Evolutionary conservation across 2,888 invertebrate genomes (phyloP), one percentile per base, ranked within the genome.

Genomic region (Conops quadrifasciatus): DNA sequence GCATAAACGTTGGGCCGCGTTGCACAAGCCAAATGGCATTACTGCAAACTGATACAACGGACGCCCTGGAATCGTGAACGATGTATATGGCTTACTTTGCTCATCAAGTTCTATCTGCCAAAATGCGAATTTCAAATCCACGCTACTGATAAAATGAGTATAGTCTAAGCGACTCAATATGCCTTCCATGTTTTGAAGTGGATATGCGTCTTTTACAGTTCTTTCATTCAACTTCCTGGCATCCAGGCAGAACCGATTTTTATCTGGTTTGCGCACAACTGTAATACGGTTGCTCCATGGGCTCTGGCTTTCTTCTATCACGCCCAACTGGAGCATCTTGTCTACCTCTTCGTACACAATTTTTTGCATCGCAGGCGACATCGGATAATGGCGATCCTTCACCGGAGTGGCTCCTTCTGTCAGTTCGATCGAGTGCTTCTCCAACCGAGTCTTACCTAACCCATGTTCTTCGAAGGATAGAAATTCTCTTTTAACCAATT

Each of bases 401-500:
- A 45, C 45, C 45, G 45, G 45, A 9, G 45, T 45, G 1, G 45
- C 45, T 45, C 45, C 45, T 45, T 45, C 45, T 45, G 15, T 45
- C 45, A 45, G 15, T 45, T 45, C 11, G 9, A 45, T 45, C 9
- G 1, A 9, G 15, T 45, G 45, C 15, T 1, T 45, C 15, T 45
- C 45, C 45, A 45, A 45, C 9, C 15, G 45, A 13, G 1, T 13
- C 9, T 45, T 45, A 15, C 45, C 64, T 1, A 62, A 19, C 2
- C 62, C 67, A 0, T 67, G 26, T 16, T 71, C 43, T 53, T 67
- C 58, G 62, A 47, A 63, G 1, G 63, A 26, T 30, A 16, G 19
- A 53, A 24, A 65, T n/a, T 56, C 47, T 13, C 47, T 59, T n/a
- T 45, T 45, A 9, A 45, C 45, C 45, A 45, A 13, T 45, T 45